Base-by-base conservation (phyloP, 64 coral and sea anemone genomes). In the Pocillopora damicornis region DNA sequence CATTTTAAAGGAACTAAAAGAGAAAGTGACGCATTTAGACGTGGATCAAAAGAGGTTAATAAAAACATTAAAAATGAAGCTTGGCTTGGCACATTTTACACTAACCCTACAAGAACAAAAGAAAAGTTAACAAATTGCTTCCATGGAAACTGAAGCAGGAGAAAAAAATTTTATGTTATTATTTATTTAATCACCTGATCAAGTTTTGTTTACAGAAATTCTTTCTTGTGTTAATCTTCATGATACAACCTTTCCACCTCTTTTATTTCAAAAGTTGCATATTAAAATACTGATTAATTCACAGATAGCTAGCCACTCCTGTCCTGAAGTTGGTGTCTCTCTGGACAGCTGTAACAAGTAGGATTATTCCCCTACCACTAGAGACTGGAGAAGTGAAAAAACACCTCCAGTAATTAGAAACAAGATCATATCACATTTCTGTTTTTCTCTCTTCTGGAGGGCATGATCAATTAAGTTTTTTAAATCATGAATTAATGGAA, bases 131-230 rank as follows among this genome's bases (percentile, higher is more conserved):
- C 1, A 37, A 51, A 72, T 16, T 8, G 18, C 37, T 72, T 26
- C 81, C 81, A 16, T n/a, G 81, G 81, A 73, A 58, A 85, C 65
- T 11, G 11, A 11, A 42, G 2, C 38, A 13, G n/a, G 30, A 9
- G n/a, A 65, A 23, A 83, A 67, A 36, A 83, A 85, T 85, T 15
- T 67, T 11, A 83, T 18, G 80, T 5, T 42, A 42, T 67, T 66
- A 17, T 2, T 83, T 83, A 45, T 67, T 67, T 37, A 67, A 83
- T 66, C 35, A 83, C 35, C 80, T 83, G 80, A 66, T 83, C 26
- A 18, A 63, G 13, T 51, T 45, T 10, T 67, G 6, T 67, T 67
- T 11, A 8, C 22, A 67, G 25, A 23, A 71, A 23, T 7, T 71
- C 22, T 71, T 69, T 69, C 42, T 71, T 71, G n/a, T 71, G 67